These are phyloP conservation scores for Phalloptychus januarius DNA, from an alignment of 2,797 vertebrate species.

Conservation along the genomic window DNA sequence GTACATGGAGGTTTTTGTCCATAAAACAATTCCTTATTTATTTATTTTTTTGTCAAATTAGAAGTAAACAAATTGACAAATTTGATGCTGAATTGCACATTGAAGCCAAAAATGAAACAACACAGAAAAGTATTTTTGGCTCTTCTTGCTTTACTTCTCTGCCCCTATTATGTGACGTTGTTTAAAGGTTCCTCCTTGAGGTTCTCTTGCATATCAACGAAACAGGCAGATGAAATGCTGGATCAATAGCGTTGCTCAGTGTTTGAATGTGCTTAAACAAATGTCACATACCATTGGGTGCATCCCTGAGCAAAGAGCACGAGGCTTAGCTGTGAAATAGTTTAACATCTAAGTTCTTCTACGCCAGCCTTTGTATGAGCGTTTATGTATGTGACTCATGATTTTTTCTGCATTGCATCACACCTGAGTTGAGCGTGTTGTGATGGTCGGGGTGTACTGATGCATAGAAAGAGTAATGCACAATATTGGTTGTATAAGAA, in stretches of 20 bases:
- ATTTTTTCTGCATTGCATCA: neutral
- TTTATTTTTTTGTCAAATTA: neutral
- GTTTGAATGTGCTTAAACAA: conserved; percentile 65
- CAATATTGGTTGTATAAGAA: neutral
- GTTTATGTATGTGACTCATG: neutral
- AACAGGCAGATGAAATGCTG: conserved; percentile 28
- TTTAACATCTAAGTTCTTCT: conserved; percentile 11
- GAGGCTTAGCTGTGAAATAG: conserved; percentile 29
- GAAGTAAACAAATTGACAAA: conserved; percentile 1
- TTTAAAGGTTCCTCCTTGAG: neutral
- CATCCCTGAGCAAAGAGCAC: conserved; percentile 55
- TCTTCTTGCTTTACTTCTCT: neutral
- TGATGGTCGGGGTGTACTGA: neutral
- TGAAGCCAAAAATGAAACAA: neutral
- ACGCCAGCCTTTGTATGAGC: conserved; percentile 11
- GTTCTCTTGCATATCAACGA: conserved; percentile 41
- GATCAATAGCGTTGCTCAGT: conserved; percentile 34
- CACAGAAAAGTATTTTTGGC: neutral
- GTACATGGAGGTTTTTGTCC: conserved; percentile 26
- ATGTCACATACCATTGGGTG: conserved; percentile 53
- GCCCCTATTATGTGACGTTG: neutral
- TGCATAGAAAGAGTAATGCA: neutral
- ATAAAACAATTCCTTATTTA: conserved; percentile 12
- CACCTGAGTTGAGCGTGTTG: neutral
- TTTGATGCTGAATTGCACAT: neutral